phyloP scores from a whole-genome alignment of 2,797 vertebrate genomes.

The Bucorvus abyssinicus region DNA sequence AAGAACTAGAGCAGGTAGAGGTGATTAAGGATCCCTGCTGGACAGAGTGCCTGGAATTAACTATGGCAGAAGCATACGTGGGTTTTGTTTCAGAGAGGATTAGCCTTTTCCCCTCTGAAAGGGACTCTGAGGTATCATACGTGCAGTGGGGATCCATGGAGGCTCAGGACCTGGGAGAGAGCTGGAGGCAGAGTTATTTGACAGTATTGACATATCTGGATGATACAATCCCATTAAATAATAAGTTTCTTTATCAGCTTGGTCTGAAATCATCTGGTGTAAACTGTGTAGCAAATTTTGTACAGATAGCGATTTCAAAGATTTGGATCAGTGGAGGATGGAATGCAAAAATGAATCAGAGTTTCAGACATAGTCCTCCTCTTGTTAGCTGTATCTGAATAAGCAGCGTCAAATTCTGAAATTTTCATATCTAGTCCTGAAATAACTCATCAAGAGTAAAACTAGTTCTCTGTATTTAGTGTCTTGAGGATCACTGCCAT shows the following conservation, averaged over 20 bases:
- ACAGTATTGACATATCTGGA: background rate
- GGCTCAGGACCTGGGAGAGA: background rate
- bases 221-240: background rate
- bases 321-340: background rate
- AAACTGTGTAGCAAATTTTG: background rate
- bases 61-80: fast-evolving
- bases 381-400: background rate
- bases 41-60: background rate
- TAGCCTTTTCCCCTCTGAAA: background rate
- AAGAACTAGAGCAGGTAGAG: background rate
- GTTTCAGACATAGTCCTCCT: background rate
- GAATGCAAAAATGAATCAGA: background rate
- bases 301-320: background rate
- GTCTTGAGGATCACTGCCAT: background rate
- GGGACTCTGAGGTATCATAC: background rate
- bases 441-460: background rate
- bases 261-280: background rate
- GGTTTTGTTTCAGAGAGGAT: background rate
- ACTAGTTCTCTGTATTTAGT: background rate
- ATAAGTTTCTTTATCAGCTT: background rate
- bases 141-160: background rate
- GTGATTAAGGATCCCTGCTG: background rate
- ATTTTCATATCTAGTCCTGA: background rate
- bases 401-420: background rate
- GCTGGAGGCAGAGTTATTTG: background rate